phyloP scores from a whole-genome alignment of 1,140 invertebrate species.

The Rhyzopertha dominica region DNA sequence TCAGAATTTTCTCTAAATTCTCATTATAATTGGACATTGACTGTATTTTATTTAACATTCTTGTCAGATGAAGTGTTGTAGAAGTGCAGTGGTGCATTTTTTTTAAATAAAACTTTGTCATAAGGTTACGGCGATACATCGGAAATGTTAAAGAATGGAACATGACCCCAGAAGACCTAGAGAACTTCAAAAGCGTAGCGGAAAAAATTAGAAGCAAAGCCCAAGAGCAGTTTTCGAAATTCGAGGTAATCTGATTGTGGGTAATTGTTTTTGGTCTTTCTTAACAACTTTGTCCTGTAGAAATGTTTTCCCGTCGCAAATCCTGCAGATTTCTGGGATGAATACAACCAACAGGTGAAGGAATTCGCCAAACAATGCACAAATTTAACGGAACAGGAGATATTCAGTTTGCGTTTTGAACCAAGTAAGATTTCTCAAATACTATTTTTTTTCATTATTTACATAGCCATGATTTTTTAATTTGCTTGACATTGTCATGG shows the following conservation, averaged over 20 bases:
- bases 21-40: too few relatives aligned
- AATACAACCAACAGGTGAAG: conserved; percentile 52
- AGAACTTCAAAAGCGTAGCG: conserved; percentile 61
- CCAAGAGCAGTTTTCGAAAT: conserved; percentile 57
- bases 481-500: too few relatives aligned
- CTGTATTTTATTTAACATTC: too few relatives aligned
- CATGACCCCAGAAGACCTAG: conserved; percentile 55
- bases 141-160: conserved; percentile 71
- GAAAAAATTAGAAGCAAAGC: conserved; percentile 62
- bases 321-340: conserved; percentile 54
- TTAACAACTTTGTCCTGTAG: not conserved
- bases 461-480: too few relatives aligned
- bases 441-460: too few relatives aligned
- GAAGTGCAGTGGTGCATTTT: too few relatives aligned
- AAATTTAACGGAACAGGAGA: conserved; percentile 52
- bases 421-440: too few relatives aligned
- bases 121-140: conserved; percentile 57
- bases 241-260: conserved; percentile 50
- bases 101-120: too few relatives aligned
- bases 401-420: conserved; percentile 51
- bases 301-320: conserved; percentile 29
- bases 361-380: conserved; percentile 55
- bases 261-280: conserved; percentile 3
- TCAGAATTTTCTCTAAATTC: too few relatives aligned
- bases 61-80: too few relatives aligned